Evolutionary conservation across 2,797 vertebrate genomes (phyloP), one percentile per base, ranked within the genome.

Genomic region (Mormyrus proboscirostris): DNA sequence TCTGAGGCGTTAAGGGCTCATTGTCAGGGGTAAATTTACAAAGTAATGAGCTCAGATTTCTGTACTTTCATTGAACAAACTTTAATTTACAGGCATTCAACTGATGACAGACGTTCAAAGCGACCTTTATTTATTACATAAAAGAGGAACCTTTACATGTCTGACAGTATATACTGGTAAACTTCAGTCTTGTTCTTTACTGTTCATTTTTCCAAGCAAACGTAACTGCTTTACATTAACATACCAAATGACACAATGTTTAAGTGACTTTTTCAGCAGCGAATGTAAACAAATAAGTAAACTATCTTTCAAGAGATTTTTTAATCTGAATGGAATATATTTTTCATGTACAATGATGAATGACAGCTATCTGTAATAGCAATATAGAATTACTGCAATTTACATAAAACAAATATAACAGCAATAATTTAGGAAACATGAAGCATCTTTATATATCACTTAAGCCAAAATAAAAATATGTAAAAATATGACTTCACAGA

Each of bases 251-350:
- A 73, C 69, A 93, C 62, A 89, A 89, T 79, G 84, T 90, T 59
- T 41, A 55, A 90, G 49, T 93, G 73, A 89, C 62, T 91, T 95
- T 95, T 96, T 95, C 95, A 93, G 95, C 94, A 94, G 91, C 47
- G 93, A 93, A 95, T 90, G 91, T 89, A 91, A 76, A 89, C 91
- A 92, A 89, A 93, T 92, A 95, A 90, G 91, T 89, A 91, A 76
- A 89, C 91, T 92, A 89, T 90, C 65, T 88, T 92, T 86, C 92
- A 89, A 88, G 14, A 86, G 12, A 33, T 59, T 33, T 33, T 87
- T 51, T 87, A 89, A 91, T 7, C 14, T 92, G 65, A 89, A 88
- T 89, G 91, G 79, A 92, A 89, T 92, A 33, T 29, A 86, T 22
- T 86, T 86, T 86, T 76, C 22, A 76, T 57, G 10, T 87, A 55